Conservation (phyloP, 2,888 invertebrate genomes). For the Temnothorax ravouxi region DNA sequence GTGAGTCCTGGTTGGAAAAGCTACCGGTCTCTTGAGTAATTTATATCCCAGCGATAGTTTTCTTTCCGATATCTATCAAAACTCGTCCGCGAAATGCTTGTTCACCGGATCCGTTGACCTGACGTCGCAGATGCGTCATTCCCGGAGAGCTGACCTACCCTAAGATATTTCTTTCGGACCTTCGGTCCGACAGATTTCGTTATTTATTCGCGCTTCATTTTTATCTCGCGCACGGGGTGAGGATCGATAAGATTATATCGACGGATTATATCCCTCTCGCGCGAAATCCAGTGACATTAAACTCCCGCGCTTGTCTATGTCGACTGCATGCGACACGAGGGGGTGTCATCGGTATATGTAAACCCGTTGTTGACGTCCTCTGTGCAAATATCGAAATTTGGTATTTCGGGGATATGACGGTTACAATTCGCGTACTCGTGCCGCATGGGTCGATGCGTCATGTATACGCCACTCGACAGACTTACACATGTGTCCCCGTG, state of each 20-base stretch:
- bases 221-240: neutral
- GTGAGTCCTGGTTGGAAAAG: neutral
- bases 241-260: neutral
- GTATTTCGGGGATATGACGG: slow-evolving; percentile 20
- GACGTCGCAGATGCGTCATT: neutral
- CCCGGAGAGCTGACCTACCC: neutral
- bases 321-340: neutral
- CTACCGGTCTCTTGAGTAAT: neutral
- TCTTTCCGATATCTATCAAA: neutral
- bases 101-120: neutral
- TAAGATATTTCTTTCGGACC: neutral
- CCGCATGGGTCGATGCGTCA: neutral
- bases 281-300: slow-evolving; percentile 34
- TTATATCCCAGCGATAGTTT: slow-evolving; percentile 7
- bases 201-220: slow-evolving; percentile 25
- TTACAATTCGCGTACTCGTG: neutral
- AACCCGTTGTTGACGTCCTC: slow-evolving; percentile 37
- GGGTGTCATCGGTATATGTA: slow-evolving; percentile 32
- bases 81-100: neutral
- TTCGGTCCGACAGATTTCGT: neutral
- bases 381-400: slow-evolving; percentile 40
- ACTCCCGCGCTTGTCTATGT: neutral
- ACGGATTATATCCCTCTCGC: slow-evolving; percentile 19
- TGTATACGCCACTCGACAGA: neutral
- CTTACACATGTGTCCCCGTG: neutral